Conservation (phyloP, 2,888 invertebrate species). For the Strigamia maritima region DNA sequence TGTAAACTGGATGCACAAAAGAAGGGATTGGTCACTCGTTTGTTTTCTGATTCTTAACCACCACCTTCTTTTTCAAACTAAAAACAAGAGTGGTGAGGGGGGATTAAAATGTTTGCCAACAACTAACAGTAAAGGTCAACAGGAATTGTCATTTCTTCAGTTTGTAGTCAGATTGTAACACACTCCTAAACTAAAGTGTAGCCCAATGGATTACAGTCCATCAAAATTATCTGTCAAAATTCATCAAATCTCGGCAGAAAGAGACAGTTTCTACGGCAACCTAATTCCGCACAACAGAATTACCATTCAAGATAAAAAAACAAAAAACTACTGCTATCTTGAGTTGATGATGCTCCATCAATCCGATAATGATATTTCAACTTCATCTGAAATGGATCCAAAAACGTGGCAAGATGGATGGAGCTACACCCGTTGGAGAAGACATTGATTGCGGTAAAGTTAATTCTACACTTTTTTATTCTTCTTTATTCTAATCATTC, state of each 20-base stretch:
- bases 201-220: neutral
- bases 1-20: slow-evolving; percentile 21
- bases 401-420: slow-evolving; percentile 18
- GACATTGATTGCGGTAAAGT: slow-evolving; percentile 35
- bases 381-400: neutral
- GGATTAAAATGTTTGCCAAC: slow-evolving; percentile 28
- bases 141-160: neutral
- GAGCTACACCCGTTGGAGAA: neutral
- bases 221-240: neutral
- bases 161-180: neutral
- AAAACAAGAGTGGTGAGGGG: neutral
- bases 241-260: too few species aligned
- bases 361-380: neutral
- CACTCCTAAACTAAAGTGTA: neutral
- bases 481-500: neutral
- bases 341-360: slow-evolving; percentile 2
- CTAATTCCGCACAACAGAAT: neutral
- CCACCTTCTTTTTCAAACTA: slow-evolving; percentile 10
- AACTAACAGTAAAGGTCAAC: slow-evolving; percentile 12
- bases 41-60: slow-evolving; percentile 12
- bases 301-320: neutral
- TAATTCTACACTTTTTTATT: neutral
- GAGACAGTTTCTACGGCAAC: slow-evolving; percentile 25
- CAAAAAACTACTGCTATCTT: neutral
- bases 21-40: slow-evolving; percentile 25